Conservation (phyloP, 2,113 vertebrate genomes). For the Uria aalge region DNA sequence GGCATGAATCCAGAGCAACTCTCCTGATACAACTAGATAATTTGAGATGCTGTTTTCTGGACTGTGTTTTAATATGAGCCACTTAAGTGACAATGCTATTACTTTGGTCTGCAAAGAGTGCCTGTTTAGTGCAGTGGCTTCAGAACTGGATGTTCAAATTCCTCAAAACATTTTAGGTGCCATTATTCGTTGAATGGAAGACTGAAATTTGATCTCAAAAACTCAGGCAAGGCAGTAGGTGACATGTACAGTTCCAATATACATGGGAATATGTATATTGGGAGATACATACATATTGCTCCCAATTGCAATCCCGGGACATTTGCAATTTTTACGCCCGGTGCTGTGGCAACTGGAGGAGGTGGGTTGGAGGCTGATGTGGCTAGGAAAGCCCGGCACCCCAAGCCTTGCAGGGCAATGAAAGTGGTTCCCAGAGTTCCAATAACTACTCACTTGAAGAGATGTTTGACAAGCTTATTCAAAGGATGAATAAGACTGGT, state of each 20-base stretch:
- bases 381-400: too few species aligned
- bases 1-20: not conserved
- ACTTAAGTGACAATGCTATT: not conserved
- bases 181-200: not conserved
- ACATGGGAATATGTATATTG: too few species aligned
- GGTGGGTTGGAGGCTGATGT: too few species aligned
- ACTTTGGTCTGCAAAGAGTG: not conserved
- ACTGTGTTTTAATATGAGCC: not conserved
- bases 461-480: not conserved
- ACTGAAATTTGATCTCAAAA: not conserved
- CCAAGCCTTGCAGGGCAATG: too few species aligned
- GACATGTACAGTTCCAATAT: not conserved
- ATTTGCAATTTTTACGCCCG: too few species aligned
- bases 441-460: not conserved
- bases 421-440: not conserved
- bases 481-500: not conserved
- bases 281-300: too few species aligned
- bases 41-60: not conserved
- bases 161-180: not conserved
- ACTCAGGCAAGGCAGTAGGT: not conserved
- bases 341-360: too few species aligned
- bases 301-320: too few species aligned
- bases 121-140: not conserved
- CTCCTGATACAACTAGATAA: not conserved
- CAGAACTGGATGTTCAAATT: not conserved